Conservation (phyloP, 2,888 invertebrate genomes). For the Meiosimyza decipiens region DNA sequence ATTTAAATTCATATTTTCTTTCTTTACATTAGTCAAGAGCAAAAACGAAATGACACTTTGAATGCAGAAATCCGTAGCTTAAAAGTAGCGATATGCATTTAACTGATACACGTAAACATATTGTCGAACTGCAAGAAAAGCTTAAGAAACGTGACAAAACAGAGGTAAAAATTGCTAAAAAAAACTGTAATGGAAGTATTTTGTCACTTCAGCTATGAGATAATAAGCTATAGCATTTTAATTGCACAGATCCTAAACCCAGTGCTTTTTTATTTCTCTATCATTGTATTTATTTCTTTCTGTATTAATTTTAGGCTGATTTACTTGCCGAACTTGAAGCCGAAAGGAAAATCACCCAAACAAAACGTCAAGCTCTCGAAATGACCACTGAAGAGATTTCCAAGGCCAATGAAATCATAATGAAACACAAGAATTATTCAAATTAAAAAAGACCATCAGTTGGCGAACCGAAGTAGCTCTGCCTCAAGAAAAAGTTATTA, state of each 20-base stretch:
- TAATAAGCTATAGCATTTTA: no score
- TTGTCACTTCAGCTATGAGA: no score
- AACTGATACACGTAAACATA: constrained; percentile 58
- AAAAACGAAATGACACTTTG: constrained; percentile 54
- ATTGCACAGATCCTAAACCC: no score
- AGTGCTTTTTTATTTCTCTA: neutral
- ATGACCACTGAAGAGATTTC: constrained; percentile 65
- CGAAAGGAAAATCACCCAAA: constrained; percentile 63
- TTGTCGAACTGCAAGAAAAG: constrained; percentile 59
- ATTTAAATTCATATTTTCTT: neutral
- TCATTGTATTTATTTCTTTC: neutral
- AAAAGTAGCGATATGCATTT: constrained; percentile 60
- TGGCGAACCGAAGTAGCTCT: constrained; percentile 64
- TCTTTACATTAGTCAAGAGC: constrained; percentile 48
- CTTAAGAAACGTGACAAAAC: constrained; percentile 60
- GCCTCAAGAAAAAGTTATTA: constrained; percentile 61
- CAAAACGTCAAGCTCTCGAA: constrained; percentile 63
- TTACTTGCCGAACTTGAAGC: constrained; percentile 64
- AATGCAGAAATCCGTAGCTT: constrained; percentile 55
- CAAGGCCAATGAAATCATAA: constrained; percentile 65
- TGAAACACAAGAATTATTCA: constrained; percentile 60
- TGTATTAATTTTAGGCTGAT: constrained; percentile 56
- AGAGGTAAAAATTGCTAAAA: constrained; percentile 49
- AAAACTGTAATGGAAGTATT: no score
- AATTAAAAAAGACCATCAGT: constrained; percentile 58